A percentile compares a stretch with the other conserved stretches of the same genome.
Conservation (phyloP, 2,113 vertebrate species). For the Cinclus mexicanus region DNA sequence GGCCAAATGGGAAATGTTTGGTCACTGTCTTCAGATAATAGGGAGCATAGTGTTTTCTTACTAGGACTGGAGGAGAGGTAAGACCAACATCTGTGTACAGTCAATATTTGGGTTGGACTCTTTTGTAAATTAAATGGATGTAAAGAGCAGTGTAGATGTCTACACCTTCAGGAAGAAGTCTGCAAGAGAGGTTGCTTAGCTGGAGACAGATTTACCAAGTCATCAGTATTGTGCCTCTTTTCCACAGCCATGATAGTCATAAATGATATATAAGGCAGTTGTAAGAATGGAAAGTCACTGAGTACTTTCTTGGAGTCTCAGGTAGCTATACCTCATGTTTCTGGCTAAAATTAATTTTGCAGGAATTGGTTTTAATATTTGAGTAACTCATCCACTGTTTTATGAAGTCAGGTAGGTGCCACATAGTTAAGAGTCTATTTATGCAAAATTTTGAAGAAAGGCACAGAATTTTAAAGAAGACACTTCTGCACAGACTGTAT, state of each 20-base stretch:
- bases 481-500: not conserved
- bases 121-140: not conserved
- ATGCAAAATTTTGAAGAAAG: not conserved
- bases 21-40: not conserved
- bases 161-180: not conserved
- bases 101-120: not conserved
- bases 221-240: not conserved
- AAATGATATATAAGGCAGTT: not conserved
- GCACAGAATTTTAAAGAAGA: not conserved
- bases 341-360: not conserved
- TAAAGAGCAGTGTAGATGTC: not conserved
- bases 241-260: not conserved
- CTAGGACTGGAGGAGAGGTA: not conserved
- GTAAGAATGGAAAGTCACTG: not conserved
- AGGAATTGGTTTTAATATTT: not conserved
- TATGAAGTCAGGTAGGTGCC: not conserved
- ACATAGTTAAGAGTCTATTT: not conserved
- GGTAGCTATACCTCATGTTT: not conserved
- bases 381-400: not conserved
- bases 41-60: not conserved
- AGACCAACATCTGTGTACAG: not conserved
- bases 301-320: not conserved
- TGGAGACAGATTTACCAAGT: not conserved
- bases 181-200: not conserved
- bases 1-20: not conserved